Conservation (phyloP, 2,797 vertebrate genomes). For the Enteromius afrohamiltoni region DNA sequence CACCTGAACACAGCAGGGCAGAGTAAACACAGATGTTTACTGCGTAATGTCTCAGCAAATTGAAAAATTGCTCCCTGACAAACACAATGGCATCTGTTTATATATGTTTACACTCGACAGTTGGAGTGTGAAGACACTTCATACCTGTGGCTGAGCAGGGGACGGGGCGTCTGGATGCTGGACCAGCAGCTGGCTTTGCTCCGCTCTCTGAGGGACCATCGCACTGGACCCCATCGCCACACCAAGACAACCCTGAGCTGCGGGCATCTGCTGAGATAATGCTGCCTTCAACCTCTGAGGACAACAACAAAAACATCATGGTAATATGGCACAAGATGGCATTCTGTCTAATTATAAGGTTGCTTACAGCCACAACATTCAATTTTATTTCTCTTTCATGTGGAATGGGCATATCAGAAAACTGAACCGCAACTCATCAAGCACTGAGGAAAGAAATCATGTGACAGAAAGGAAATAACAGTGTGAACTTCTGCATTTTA, state of each 20-base stretch:
- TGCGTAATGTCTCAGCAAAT: constrained; percentile 1
- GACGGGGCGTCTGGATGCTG: constrained; percentile 92
- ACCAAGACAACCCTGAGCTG: constrained; percentile 82
- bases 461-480: constrained; percentile 19
- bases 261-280: constrained; percentile 86
- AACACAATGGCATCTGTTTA: not conserved
- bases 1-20: constrained; percentile 75
- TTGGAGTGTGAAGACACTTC: constrained; percentile 22
- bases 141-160: constrained; percentile 87
- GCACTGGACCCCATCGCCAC: constrained; percentile 85
- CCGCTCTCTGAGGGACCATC: constrained; percentile 89
- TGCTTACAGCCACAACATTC: not conserved
- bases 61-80: constrained; percentile 2
- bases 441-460: not conserved
- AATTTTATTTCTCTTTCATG: not conserved
- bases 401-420: not conserved
- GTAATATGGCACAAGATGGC: not conserved
- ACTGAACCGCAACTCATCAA: constrained; percentile 5
- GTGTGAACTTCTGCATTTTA: constrained; percentile 4
- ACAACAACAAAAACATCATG: constrained; percentile 25
- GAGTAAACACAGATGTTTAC: constrained; percentile 10
- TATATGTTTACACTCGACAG: not conserved
- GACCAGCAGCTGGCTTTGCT: constrained; percentile 90
- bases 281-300: constrained; percentile 92
- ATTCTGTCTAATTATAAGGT: constrained; percentile 22